Evolutionary conservation across 2,888 invertebrate genomes (phyloP).

Genomic region (Tribolium freemani): DNA sequence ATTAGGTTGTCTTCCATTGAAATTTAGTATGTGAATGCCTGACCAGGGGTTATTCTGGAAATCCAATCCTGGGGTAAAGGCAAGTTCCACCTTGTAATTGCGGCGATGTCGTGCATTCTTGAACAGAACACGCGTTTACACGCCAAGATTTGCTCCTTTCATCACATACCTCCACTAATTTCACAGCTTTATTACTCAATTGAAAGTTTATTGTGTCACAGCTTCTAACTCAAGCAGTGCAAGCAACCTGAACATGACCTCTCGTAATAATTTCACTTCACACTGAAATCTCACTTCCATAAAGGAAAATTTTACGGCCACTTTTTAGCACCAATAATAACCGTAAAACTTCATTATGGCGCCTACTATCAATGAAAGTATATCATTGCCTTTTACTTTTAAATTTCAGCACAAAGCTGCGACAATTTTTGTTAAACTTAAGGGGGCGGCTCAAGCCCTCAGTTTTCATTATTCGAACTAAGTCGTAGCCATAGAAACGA

Average conservation of each 20-base stretch:
- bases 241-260: not conserved
- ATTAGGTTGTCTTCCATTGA: not conserved
- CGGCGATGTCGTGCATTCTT: conserved; percentile 33
- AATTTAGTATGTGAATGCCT: conserved; percentile 32
- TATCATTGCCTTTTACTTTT: not conserved
- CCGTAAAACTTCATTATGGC: not conserved
- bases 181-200: conserved; percentile 9
- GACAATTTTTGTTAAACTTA: too few relatives aligned
- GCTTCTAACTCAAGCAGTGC: not conserved
- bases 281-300: not conserved
- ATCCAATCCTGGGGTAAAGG: conserved; percentile 15
- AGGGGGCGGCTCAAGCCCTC: too few relatives aligned
- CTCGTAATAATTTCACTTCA: not conserved
- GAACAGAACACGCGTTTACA: conserved; percentile 35
- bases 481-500: too few relatives aligned
- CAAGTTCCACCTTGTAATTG: conserved; percentile 10
- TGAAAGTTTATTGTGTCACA: conserved; percentile 6
- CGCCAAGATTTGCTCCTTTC: conserved; percentile 19
- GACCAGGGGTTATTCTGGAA: conserved; percentile 22
- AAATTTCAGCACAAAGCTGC: too few relatives aligned
- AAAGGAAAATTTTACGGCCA: not conserved
- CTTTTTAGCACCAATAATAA: not conserved
- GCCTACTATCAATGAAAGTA: not conserved
- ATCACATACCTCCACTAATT: conserved; percentile 20
- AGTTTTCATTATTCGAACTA: too few relatives aligned